Percentiles rank a stretch among this genome's conserved stretches.
These are phyloP conservation scores for Drosophila bipectinata DNA, from an alignment of 1,140 invertebrate species.

Conservation along the genomic window DNA sequence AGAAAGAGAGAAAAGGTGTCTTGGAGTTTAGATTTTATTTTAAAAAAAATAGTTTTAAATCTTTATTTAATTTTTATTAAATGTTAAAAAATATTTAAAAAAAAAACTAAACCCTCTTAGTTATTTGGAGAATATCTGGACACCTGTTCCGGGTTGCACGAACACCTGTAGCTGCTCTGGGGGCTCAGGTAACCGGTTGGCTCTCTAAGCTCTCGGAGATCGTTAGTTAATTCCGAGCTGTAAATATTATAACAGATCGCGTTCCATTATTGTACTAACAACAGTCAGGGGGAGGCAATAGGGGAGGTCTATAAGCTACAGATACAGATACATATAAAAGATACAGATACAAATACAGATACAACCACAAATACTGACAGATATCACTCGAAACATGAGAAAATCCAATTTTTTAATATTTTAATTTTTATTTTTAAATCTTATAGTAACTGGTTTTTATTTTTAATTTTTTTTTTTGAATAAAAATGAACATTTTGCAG, in stretches of 20 bases:
- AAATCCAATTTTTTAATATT: slow-evolving; percentile 12
- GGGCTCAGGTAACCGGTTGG: slow-evolving; percentile 49
- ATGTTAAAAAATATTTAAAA: neutral
- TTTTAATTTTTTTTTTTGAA: neutral
- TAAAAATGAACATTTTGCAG: slow-evolving; percentile 37
- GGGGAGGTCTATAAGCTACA: neutral
- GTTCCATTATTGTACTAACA: slow-evolving; percentile 78
- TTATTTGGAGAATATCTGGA: slow-evolving; percentile 4
- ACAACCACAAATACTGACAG: too few species aligned
- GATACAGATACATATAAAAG: neutral
- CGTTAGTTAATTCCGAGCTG: slow-evolving; percentile 80
- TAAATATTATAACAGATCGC: slow-evolving; percentile 78
- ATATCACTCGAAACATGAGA: slow-evolving; percentile 4
- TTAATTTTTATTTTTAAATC: neutral
- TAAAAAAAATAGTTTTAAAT: neutral
- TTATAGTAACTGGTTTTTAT: slow-evolving; percentile 19
- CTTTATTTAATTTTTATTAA: neutral
- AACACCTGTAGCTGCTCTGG: slow-evolving; percentile 61
- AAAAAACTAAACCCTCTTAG: neutral
- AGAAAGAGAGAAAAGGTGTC: too few species aligned
- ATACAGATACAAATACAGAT: neutral
- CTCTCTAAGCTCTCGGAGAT: slow-evolving; percentile 56
- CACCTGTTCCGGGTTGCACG: slow-evolving; percentile 46
- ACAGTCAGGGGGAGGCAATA: slow-evolving; percentile 11
- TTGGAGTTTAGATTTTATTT: too few species aligned